Base-by-base conservation (phyloP, 1,140 invertebrate genomes). In the Drosophila nasuta region DNA sequence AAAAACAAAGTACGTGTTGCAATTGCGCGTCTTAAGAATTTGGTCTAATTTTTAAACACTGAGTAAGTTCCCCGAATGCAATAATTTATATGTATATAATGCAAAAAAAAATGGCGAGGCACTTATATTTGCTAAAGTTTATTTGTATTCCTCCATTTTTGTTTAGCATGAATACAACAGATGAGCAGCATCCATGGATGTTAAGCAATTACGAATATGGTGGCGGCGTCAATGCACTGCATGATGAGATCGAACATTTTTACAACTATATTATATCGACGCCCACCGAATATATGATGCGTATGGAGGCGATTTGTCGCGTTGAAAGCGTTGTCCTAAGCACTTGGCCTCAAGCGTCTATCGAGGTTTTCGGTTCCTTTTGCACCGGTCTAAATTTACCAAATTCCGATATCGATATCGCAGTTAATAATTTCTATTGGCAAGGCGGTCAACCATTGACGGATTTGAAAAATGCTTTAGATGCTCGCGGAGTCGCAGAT, bases 281-380 rank as follows among this genome's bases (percentile, higher is more conserved):
- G 2, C 67, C 75, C 0, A 87, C 66, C 0, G 82, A 86, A 10
- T 73, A 76, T 25, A 69, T 43, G 13, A 49, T 87, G 62, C 75
- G 82, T 0, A 17, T 65, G 1, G 52, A 76, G 0, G 71, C 82
- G 1, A 65, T 86, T 6, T 72, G 65, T 1, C 64, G 82, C 10
- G 67, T 86, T 3, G 68, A 86, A 45, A 69, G 59, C 11, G 54
- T 86, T 8, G 20, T 87, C 1, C 45, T 70, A 0, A 35, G 60
- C 3, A 49, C 71, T 4, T 86, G 82, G 82, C 82, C 82, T 1
- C 15, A 52, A 2, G 67, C 72, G 4, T 69, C 20, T 57, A 64
- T 87, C 7, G 71, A 86, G n/a, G 62, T 86, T 2, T 86, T 79
- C 13, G 82, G 82, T 11, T 86, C 82, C 0, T 82, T 79, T 30